Evolutionary conservation across 2,113 vertebrate genomes (phyloP).

Genomic region (Cottus gobio): DNA sequence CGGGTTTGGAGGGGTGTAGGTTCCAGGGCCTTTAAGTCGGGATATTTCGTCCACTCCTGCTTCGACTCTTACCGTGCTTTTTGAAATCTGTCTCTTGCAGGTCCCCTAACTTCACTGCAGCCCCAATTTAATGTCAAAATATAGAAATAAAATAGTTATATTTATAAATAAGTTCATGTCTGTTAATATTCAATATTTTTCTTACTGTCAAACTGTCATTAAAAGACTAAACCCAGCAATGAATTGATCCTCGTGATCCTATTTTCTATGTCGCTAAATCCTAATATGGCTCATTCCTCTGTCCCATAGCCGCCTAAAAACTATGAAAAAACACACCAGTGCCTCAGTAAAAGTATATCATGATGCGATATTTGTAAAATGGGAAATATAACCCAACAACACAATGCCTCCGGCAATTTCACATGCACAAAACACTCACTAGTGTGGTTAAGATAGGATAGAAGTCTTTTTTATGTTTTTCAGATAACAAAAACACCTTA

Average conservation of each 20-base stretch:
- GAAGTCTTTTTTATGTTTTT: no score
- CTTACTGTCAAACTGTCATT: background rate
- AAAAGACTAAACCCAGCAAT: background rate
- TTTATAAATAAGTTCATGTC: background rate
- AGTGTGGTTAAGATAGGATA: no score
- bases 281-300: background rate
- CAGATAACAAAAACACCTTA: no score
- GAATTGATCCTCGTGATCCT: background rate
- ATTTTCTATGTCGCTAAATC: no score
- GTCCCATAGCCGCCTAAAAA: no score
- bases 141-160: background rate
- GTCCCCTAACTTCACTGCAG: background rate
- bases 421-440: background rate
- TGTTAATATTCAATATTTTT: background rate
- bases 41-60: constrained; percentile 5
- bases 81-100: background rate
- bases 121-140: background rate
- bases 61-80: background rate
- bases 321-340: no score
- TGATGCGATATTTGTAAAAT: background rate
- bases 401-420: background rate
- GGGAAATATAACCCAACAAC: background rate
- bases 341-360: no score
- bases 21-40: background rate
- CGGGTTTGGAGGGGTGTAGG: background rate